Conservation (phyloP, 2,797 vertebrate species). For the Chelonia mydas region DNA sequence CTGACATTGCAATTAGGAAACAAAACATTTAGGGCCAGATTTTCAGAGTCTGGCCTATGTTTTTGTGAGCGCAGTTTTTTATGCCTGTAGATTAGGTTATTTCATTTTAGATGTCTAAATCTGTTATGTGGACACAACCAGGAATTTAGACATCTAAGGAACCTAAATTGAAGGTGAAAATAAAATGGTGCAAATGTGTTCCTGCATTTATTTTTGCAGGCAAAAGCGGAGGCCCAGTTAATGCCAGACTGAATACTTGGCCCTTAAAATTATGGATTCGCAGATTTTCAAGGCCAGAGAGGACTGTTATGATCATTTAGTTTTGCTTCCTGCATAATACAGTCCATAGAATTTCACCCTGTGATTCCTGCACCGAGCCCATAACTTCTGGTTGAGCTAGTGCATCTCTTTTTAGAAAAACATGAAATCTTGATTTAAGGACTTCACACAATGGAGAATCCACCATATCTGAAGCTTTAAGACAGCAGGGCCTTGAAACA, state of each 20-base stretch:
- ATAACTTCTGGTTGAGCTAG: neutral
- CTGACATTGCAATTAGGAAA: neutral
- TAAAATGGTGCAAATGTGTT: neutral
- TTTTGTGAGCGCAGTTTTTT: neutral
- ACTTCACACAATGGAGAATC: neutral
- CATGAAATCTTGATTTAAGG: neutral
- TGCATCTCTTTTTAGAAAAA: neutral
- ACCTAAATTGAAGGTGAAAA: fast-evolving
- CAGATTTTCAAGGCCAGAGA: neutral
- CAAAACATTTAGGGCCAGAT: neutral
- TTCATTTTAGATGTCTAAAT: neutral
- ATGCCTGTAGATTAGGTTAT: neutral
- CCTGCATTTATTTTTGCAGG: neutral
- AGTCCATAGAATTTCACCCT: neutral
- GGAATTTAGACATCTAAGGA: neutral
- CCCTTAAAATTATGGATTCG: neutral
- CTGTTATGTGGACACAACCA: neutral
- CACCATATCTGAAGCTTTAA: neutral
- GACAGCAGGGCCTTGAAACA: fast-evolving
- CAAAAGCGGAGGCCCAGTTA: neutral
- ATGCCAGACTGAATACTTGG: neutral
- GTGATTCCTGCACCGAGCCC: neutral
- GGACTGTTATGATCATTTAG: neutral
- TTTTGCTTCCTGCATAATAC: neutral
- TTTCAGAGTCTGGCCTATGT: neutral